These are phyloP conservation scores for Parnassius mnemosyne DNA, from an alignment of 2,888 invertebrate species.

Conservation along the genomic window DNA sequence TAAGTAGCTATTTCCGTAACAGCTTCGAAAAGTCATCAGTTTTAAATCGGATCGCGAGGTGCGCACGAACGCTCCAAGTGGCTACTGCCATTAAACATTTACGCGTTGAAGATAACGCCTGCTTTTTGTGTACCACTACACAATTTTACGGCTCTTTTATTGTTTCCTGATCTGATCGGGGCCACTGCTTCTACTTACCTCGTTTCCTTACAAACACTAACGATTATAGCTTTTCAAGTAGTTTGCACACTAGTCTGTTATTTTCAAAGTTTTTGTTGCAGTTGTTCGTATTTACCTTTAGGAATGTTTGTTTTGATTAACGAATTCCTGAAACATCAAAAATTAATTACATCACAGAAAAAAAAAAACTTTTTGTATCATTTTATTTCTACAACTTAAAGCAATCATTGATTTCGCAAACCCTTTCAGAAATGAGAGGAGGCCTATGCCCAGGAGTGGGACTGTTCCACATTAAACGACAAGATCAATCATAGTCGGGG, in stretches of 20 bases:
- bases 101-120: constrained; percentile 68
- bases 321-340: too few species aligned
- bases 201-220: constrained; percentile 57
- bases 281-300: constrained; percentile 11
- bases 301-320: neutral
- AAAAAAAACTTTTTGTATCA: constrained; percentile 17
- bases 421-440: too few species aligned
- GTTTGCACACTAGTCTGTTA: constrained; percentile 10
- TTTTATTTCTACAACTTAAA: constrained; percentile 26
- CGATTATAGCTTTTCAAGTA: constrained; percentile 44
- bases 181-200: constrained; percentile 51
- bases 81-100: constrained; percentile 70
- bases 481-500: constrained; percentile 35
- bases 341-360: constrained; percentile 8
- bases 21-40: constrained; percentile 70
- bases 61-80: constrained; percentile 52
- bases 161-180: constrained; percentile 62
- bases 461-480: constrained; percentile 25
- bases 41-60: constrained; percentile 68
- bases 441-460: too few species aligned
- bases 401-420: constrained; percentile 22
- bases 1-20: constrained; percentile 70
- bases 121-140: constrained; percentile 66
- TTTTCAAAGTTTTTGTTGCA: constrained; percentile 13
- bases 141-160: constrained; percentile 71